Evolutionary conservation across 2,888 invertebrate species (phyloP).

Genomic region (Protonemura montana): DNA sequence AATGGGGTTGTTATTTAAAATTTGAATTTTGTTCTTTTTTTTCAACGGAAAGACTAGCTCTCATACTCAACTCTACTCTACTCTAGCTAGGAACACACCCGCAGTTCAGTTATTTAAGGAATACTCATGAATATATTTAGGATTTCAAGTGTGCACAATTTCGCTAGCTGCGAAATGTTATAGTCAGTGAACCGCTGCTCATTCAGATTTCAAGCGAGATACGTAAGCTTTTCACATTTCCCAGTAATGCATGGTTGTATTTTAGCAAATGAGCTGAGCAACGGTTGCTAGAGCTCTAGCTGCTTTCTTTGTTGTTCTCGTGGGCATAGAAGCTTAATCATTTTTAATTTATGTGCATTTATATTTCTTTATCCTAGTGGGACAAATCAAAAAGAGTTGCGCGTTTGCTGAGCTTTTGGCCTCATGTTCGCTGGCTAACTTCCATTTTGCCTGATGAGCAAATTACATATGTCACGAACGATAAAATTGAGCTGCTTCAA

Average conservation of each 20-base stretch:
- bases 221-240: background rate
- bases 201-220: background rate
- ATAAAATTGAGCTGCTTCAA: background rate
- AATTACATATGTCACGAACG: background rate
- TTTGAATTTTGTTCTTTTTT: too few species aligned
- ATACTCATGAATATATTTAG: slow-evolving; percentile 12
- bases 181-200: background rate
- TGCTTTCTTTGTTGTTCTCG: background rate
- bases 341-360: background rate
- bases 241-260: too few species aligned
- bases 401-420: background rate
- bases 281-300: background rate
- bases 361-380: background rate
- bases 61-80: too few species aligned
- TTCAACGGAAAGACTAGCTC: too few species aligned
- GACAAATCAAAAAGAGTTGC: background rate
- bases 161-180: background rate
- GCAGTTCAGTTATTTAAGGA: background rate
- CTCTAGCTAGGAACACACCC: too few species aligned
- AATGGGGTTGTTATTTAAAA: too few species aligned
- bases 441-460: background rate
- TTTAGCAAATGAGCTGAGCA: background rate
- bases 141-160: background rate
- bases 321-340: background rate
- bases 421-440: background rate